These are phyloP conservation scores for Hydrolagus colliei DNA, from an alignment of 2,797 vertebrate species.

Conservation along the genomic window DNA sequence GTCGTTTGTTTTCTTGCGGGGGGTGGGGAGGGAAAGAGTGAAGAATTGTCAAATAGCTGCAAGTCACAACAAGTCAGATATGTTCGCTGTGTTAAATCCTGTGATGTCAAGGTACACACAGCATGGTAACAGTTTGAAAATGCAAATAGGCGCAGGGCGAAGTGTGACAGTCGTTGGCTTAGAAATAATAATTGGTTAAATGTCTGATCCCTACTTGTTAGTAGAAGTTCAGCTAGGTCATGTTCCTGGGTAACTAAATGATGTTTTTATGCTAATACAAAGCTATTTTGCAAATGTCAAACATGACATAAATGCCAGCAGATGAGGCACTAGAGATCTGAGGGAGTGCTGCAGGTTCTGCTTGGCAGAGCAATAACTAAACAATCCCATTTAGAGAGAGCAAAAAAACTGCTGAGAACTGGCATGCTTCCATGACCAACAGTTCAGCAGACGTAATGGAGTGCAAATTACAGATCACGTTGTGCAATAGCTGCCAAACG, in stretches of 20 bases:
- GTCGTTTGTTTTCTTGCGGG: background rate
- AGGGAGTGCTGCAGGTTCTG: background rate
- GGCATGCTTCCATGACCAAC: background rate
- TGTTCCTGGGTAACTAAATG: conserved; percentile 36
- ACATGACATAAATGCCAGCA: background rate
- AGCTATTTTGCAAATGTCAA: conserved; percentile 39
- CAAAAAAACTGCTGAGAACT: background rate
- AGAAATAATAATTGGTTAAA: conserved; percentile 34
- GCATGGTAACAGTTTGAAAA: conserved; percentile 41
- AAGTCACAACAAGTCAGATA: no score
- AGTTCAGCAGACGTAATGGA: background rate
- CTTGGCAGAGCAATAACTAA: background rate
- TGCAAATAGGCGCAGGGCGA: conserved; percentile 39
- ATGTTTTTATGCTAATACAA: conserved; percentile 37
- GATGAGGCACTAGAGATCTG: background rate
- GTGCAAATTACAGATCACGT: background rate
- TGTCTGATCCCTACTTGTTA: conserved; percentile 13
- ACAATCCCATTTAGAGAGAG: background rate
- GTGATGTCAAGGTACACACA: conserved; percentile 36
- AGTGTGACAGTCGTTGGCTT: conserved; percentile 36
- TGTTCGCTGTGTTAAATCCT: no score
- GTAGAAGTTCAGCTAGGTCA: conserved; percentile 37
- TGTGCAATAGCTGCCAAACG: background rate
- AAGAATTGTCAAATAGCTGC: no score
- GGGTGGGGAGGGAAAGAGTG: background rate